Percentiles rank a stretch among this genome's conserved stretches.
Conservation (phyloP, 2,797 vertebrate species). For the Anomalospiza imberbis region DNA sequence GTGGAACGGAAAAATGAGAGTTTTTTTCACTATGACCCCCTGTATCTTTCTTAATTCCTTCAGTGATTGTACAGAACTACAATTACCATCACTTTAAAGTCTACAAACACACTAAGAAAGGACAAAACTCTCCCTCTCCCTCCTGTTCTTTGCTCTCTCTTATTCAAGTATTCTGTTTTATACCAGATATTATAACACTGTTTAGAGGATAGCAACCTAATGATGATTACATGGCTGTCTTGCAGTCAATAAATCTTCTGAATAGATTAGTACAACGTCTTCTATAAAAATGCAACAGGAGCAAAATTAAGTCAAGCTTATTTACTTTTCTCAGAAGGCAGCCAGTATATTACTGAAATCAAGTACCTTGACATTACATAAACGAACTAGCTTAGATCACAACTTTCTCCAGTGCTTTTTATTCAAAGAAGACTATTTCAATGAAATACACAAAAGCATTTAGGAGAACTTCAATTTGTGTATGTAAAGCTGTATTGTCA, state of each 20-base stretch:
- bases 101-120: background rate
- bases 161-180: background rate
- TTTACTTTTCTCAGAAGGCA: background rate
- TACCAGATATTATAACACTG: background rate
- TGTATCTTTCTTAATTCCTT: background rate
- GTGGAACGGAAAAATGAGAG: background rate
- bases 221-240: background rate
- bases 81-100: background rate
- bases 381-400: background rate
- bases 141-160: background rate
- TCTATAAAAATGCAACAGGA: background rate
- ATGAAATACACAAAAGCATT: background rate
- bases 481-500: background rate
- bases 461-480: background rate
- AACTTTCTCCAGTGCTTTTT: background rate
- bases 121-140: background rate
- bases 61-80: background rate
- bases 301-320: background rate
- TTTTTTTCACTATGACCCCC: background rate
- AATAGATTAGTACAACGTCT: background rate
- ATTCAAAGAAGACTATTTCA: background rate
- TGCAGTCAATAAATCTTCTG: background rate
- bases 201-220: background rate
- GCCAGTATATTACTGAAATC: background rate
- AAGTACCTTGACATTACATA: background rate